These are phyloP conservation scores for Diplodus puntazzo DNA, from an alignment of 2,797 vertebrate species.

Conservation along the genomic window DNA sequence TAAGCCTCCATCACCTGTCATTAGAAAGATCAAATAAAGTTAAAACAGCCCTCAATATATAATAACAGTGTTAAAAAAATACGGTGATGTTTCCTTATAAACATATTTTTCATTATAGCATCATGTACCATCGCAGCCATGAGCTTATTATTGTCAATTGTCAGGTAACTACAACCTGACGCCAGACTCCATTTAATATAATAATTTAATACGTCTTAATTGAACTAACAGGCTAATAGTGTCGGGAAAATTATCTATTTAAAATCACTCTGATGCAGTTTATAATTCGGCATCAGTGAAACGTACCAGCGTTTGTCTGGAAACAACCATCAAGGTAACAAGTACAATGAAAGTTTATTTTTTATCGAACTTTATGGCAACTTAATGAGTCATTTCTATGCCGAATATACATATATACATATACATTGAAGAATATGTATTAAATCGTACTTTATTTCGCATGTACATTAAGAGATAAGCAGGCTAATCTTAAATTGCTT, in stretches of 20 bases:
- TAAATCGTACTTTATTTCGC: accelerated
- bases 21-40: too few relatives aligned
- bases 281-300: not conserved
- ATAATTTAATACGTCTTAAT: not conserved
- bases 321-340: not conserved
- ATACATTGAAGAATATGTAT: accelerated
- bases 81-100: too few relatives aligned
- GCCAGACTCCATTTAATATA: not conserved
- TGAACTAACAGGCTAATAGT: not conserved
- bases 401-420: not conserved
- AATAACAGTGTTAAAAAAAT: too few relatives aligned
- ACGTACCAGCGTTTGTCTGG: too few relatives aligned
- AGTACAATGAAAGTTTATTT: not conserved
- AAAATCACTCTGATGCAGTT: not conserved
- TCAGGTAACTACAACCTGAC: not conserved
- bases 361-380: not conserved
- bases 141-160: not conserved
- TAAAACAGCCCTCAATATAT: too few relatives aligned
- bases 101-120: too few relatives aligned
- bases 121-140: not conserved
- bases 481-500: accelerated
- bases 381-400: not conserved
- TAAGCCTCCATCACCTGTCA: too few relatives aligned
- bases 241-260: not conserved
- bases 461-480: accelerated